A percentile compares a stretch with the other conserved stretches of the same genome.
These are phyloP conservation scores for Ctenoplectra terminalis DNA, from an alignment of 1,140 invertebrate species.

Conservation along the genomic window DNA sequence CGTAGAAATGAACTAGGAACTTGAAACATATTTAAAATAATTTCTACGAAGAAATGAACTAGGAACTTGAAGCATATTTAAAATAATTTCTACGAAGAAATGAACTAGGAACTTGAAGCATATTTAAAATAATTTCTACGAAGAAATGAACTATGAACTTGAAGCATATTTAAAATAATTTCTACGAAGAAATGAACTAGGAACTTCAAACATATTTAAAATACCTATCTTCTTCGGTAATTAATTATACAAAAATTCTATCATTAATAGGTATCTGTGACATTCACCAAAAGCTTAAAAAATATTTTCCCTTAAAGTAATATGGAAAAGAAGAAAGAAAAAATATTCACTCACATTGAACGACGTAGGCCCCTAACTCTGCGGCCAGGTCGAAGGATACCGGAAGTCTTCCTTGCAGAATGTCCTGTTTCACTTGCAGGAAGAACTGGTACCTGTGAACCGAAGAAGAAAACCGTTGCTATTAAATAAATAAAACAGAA, in stretches of 20 bases:
- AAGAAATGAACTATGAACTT: too few relatives aligned
- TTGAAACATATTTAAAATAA: too few relatives aligned
- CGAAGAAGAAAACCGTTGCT: constrained; percentile 10
- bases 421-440: constrained; percentile 97
- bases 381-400: constrained; percentile 95
- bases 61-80: too few relatives aligned
- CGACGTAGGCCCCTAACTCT: constrained; percentile 95
- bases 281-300: not conserved
- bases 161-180: too few relatives aligned
- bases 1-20: not conserved
- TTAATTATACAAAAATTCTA: not conserved
- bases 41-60: too few relatives aligned
- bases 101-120: too few relatives aligned
- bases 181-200: too few relatives aligned
- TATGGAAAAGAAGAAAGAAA: not conserved
- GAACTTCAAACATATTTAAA: too few relatives aligned
- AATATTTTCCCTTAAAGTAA: too few relatives aligned
- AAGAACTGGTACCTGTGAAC: constrained; percentile 96
- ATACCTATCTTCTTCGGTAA: not conserved
- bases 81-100: too few relatives aligned
- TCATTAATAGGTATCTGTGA: not conserved
- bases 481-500: not conserved
- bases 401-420: constrained; percentile 94
- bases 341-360: constrained; percentile 94
- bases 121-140: too few relatives aligned